These are phyloP conservation scores for Argentina silus DNA, from an alignment of 2,797 vertebrate genomes.

Conservation along the genomic window DNA sequence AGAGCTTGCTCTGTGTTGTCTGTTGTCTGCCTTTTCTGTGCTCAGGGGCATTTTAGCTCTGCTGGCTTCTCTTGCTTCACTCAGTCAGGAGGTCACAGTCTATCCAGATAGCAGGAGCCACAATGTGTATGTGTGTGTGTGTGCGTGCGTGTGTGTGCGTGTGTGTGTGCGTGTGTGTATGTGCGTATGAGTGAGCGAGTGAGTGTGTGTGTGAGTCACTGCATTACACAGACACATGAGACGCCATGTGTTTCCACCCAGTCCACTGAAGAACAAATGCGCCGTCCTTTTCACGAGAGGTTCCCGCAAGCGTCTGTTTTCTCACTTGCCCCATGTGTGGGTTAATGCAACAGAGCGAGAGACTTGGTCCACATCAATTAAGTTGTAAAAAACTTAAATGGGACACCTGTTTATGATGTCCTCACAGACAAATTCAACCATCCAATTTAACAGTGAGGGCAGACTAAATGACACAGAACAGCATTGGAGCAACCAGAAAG, in stretches of 20 bases:
- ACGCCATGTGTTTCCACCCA: slow-evolving; percentile 65
- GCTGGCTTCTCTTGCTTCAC: slow-evolving; percentile 45
- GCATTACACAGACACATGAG: slow-evolving; percentile 57
- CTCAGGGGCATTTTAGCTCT: slow-evolving; percentile 52
- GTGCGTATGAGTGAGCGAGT: slow-evolving; percentile 16
- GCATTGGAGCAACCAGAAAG: slow-evolving; percentile 6
- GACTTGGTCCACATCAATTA: slow-evolving; percentile 38
- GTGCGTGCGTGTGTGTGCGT: slow-evolving; percentile 16
- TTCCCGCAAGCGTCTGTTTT: slow-evolving; percentile 59
- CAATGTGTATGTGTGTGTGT: slow-evolving; percentile 17
- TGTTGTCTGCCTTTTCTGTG: neutral
- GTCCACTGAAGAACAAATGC: slow-evolving; percentile 56
- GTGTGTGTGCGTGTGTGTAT: slow-evolving; percentile 19
- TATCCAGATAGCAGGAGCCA: slow-evolving; percentile 50
- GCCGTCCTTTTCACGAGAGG: slow-evolving; percentile 37
- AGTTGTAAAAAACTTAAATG: slow-evolving; percentile 32
- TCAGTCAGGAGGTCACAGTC: slow-evolving; percentile 52
- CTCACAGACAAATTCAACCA: slow-evolving; percentile 24
- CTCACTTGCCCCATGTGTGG: slow-evolving; percentile 42
- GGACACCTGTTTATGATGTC: slow-evolving; percentile 57
- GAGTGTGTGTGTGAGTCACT: slow-evolving; percentile 55
- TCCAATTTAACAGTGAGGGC: slow-evolving; percentile 29
- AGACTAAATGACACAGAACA: slow-evolving; percentile 29
- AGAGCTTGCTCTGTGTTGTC: slow-evolving; percentile 43
- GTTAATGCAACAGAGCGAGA: slow-evolving; percentile 22